Conservation (phyloP, 2,888 invertebrate genomes). For the Pelosia muscerda region DNA sequence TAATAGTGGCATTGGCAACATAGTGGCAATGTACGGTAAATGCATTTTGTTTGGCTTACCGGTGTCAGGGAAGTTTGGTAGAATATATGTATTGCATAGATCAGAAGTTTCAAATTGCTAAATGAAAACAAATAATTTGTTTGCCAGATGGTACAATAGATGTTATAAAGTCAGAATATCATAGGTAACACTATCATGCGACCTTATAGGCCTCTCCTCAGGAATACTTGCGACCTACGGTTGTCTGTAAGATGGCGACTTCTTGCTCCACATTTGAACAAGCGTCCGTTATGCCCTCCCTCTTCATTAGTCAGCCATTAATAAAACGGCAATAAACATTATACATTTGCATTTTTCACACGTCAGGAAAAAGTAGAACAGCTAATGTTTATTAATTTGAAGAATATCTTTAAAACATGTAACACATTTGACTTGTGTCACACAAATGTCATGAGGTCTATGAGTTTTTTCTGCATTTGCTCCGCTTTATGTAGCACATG, state of each 20-base stretch:
- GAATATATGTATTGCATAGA: no score
- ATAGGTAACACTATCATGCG: no score
- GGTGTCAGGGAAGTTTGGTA: no score
- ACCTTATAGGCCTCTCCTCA: neutral
- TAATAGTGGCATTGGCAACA: neutral
- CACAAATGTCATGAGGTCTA: neutral
- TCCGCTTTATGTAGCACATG: neutral
- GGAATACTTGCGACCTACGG: neutral
- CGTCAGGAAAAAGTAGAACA: neutral
- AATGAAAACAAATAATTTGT: no score
- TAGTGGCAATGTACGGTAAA: neutral
- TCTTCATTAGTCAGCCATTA: neutral
- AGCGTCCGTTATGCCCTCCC: neutral
- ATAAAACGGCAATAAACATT: neutral
- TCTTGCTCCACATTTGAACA: neutral
- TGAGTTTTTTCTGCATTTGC: neutral
- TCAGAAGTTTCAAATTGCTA: no score
- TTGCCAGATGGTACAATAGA: no score
- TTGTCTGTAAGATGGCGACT: neutral
- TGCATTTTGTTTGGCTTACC: neutral
- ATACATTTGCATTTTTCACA: slow-evolving; percentile 7
- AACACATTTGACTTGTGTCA: neutral
- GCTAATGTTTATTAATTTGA: neutral
- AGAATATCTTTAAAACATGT: neutral
- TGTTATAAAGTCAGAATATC: no score